Percentiles rank a stretch among this genome's conserved stretches.
Conservation (phyloP, 2,113 vertebrate species). For the Mesitornis unicolor region DNA sequence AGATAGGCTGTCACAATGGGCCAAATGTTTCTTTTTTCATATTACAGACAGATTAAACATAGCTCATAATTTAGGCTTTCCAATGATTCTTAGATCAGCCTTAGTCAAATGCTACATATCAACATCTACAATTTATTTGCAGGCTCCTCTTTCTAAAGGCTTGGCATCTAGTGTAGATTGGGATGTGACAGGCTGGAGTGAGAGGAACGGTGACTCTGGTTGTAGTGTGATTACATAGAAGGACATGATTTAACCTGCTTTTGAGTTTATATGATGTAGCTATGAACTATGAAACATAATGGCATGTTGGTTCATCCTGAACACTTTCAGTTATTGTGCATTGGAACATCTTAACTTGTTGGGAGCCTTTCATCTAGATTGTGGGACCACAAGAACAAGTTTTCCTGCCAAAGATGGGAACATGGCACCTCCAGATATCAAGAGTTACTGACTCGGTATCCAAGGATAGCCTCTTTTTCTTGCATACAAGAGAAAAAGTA, state of each 20-base stretch:
- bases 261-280: neutral
- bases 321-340: neutral
- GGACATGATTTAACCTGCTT: neutral
- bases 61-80: neutral
- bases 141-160: neutral
- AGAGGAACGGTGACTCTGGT: neutral
- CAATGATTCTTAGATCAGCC: neutral
- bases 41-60: neutral
- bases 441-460: neutral
- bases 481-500: neutral
- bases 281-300: no score
- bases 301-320: neutral
- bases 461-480: neutral
- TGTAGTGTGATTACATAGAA: neutral
- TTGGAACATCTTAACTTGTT: neutral
- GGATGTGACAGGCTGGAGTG: neutral
- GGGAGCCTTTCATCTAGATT: neutral
- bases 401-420: neutral
- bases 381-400: neutral
- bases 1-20: fast-evolving
- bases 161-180: neutral
- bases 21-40: neutral
- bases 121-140: neutral
- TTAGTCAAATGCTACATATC: neutral
- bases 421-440: neutral